Evolutionary conservation across 1,140 invertebrate species (phyloP).

Genomic region (Eupeodes corollae): DNA sequence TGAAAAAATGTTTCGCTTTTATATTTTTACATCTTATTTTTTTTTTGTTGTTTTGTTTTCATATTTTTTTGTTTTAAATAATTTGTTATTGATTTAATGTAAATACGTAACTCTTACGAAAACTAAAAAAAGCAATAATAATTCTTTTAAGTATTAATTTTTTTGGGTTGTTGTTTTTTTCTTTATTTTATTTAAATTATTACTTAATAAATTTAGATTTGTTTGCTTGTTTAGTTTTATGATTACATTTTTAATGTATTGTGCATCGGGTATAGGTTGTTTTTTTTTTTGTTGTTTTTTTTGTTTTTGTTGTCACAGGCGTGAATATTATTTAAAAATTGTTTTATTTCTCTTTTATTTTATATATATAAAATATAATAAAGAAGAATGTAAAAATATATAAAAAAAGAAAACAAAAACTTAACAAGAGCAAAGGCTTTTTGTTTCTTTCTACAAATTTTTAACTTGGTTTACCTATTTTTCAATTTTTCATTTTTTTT

Average conservation of each 20-base stretch:
- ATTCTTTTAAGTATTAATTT: slow-evolving; percentile 11
- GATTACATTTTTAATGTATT: slow-evolving; percentile 16
- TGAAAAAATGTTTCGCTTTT: slow-evolving; percentile 32
- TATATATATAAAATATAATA: slow-evolving; percentile 7
- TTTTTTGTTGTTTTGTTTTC: slow-evolving; percentile 14
- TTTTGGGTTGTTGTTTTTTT: slow-evolving; percentile 9
- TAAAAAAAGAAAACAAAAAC: slow-evolving; percentile 13
- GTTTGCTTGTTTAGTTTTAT: not conserved
- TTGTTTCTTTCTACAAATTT: slow-evolving; percentile 14
- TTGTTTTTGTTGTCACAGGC: slow-evolving; percentile 20
- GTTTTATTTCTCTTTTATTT: slow-evolving; percentile 3
- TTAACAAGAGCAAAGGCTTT: slow-evolving; percentile 30
- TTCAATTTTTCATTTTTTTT: too few relatives aligned
- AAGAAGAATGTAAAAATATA: too few relatives aligned
- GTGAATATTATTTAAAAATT: not conserved
- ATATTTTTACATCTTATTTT: slow-evolving; percentile 10
- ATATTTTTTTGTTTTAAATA: slow-evolving; percentile 10
- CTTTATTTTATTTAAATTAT: slow-evolving; percentile 14
- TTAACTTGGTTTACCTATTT: slow-evolving; percentile 5
- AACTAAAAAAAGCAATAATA: slow-evolving; percentile 34
- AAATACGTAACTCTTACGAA: slow-evolving; percentile 30
- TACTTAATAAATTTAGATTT: slow-evolving; percentile 2
- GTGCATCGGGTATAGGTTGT: slow-evolving; percentile 23
- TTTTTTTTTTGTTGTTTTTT: slow-evolving; percentile 9
- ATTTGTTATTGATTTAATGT: slow-evolving; percentile 17